These are phyloP conservation scores for Stenotaenia linearis DNA, from an alignment of 2,888 invertebrate species.

Conservation along the genomic window DNA sequence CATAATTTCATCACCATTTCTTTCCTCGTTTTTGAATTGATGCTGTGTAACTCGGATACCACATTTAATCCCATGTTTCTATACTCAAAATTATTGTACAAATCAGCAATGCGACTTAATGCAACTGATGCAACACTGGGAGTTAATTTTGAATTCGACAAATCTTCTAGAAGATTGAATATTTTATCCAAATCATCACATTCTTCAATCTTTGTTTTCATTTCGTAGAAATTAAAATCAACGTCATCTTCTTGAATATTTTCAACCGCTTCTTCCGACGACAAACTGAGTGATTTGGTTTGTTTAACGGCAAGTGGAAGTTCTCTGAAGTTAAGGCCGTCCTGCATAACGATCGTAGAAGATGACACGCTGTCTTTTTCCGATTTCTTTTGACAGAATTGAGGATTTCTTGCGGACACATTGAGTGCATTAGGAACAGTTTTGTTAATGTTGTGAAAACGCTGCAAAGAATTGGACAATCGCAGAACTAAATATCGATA, in stretches of 20 bases:
- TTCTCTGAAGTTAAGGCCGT: constrained; percentile 62
- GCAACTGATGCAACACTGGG: constrained; percentile 50
- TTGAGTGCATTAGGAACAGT: background rate
- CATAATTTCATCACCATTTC: constrained; percentile 43
- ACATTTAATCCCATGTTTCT: constrained; percentile 39
- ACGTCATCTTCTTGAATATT: constrained; percentile 22
- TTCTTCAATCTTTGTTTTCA: constrained; percentile 31
- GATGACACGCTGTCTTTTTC: constrained; percentile 42
- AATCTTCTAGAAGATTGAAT: constrained; percentile 49
- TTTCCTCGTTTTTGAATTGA: constrained; percentile 38
- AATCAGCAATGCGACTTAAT: constrained; percentile 49
- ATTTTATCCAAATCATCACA: constrained; percentile 46
- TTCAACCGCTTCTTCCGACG: background rate
- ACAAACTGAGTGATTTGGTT: background rate
- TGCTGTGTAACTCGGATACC: constrained; percentile 39
- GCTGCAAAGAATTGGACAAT: background rate
- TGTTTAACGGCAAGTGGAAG: constrained; percentile 58
- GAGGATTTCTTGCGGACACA: background rate
- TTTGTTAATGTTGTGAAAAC: background rate
- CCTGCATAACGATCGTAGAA: constrained; percentile 59
- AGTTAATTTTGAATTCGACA: constrained; percentile 51
- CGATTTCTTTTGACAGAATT: background rate
- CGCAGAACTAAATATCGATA: too few relatives aligned
- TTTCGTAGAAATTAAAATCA: background rate
- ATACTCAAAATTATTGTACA: constrained; percentile 48